Evolutionary conservation across 2,888 invertebrate species (phyloP).

Genomic region (Aleiodes alternator): DNA sequence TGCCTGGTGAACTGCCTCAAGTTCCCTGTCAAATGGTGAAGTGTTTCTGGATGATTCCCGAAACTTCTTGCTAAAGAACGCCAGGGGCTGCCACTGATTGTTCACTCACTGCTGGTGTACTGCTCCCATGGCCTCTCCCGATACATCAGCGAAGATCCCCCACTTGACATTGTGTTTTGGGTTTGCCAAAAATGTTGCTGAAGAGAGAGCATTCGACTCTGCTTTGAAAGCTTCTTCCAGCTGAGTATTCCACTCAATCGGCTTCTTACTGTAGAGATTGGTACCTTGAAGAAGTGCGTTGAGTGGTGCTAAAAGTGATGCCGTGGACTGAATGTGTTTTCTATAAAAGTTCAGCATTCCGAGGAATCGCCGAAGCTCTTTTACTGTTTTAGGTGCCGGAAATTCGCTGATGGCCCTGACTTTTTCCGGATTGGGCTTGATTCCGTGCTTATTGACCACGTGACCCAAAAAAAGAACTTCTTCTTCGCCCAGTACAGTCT

Average conservation of each 20-base stretch:
- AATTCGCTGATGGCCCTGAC: neutral
- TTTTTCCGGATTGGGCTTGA: neutral
- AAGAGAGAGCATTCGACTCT: neutral
- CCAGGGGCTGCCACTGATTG: neutral
- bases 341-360: constrained; percentile 5
- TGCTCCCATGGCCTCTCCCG: constrained; percentile 36
- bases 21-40: no score
- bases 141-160: constrained; percentile 4
- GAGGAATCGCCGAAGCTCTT: neutral
- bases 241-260: neutral
- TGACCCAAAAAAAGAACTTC: neutral
- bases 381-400: neutral
- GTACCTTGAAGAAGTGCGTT: neutral
- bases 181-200: constrained; percentile 14
- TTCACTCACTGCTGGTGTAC: neutral
- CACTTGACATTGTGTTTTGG: constrained; percentile 21
- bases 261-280: neutral
- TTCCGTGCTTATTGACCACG: neutral
- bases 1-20: no score
- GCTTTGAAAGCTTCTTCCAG: neutral
- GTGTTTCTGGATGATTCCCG: no score
- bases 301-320: neutral
- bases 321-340: neutral
- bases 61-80: no score
- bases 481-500: neutral